These are phyloP conservation scores for Netelia fuscicornis DNA, from an alignment of 2,888 invertebrate species.

Conservation along the genomic window DNA sequence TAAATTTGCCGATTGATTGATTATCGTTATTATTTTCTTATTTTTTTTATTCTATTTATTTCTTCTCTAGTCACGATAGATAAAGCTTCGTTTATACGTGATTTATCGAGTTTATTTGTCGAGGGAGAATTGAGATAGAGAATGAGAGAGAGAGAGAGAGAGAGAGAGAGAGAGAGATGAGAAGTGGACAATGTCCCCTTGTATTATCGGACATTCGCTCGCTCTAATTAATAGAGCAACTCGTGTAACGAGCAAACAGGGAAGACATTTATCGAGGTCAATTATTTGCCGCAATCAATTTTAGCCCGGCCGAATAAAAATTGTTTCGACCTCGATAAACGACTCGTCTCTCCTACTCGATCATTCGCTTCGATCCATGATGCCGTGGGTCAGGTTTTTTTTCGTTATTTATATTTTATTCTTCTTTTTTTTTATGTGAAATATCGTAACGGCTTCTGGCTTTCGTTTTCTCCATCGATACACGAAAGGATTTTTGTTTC, in stretches of 20 bases:
- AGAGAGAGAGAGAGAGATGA: not conserved
- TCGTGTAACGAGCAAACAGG: not conserved
- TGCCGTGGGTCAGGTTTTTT: not conserved
- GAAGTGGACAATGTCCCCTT: conserved; percentile 38
- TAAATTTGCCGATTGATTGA: conserved; percentile 44
- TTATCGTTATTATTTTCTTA: conserved; percentile 1
- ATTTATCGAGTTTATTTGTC: conserved; percentile 10
- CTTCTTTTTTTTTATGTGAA: not conserved
- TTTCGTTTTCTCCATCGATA: conserved; percentile 6
- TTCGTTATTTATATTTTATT: not conserved
- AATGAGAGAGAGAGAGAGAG: conserved; percentile 13
- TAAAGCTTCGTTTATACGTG: conserved; percentile 27
- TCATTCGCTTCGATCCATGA: not conserved
- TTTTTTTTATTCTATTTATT: not conserved
- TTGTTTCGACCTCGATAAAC: conserved; percentile 33
- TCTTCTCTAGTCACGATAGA: conserved; percentile 6
- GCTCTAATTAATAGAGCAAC: conserved; percentile 55
- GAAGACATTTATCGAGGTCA: conserved; percentile 54
- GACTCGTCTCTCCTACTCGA: not conserved
- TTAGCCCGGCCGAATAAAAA: conserved; percentile 35
- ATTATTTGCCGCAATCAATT: conserved; percentile 41
- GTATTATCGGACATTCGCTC: conserved; percentile 56
- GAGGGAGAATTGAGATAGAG: not conserved
- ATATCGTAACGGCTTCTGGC: not conserved
- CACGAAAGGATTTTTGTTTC: not conserved